A percentile compares a stretch with the other conserved stretches of the same genome.
These are phyloP conservation scores for Sphaerodactylus townsendi DNA, from an alignment of 2,113 vertebrate species.

Conservation along the genomic window DNA sequence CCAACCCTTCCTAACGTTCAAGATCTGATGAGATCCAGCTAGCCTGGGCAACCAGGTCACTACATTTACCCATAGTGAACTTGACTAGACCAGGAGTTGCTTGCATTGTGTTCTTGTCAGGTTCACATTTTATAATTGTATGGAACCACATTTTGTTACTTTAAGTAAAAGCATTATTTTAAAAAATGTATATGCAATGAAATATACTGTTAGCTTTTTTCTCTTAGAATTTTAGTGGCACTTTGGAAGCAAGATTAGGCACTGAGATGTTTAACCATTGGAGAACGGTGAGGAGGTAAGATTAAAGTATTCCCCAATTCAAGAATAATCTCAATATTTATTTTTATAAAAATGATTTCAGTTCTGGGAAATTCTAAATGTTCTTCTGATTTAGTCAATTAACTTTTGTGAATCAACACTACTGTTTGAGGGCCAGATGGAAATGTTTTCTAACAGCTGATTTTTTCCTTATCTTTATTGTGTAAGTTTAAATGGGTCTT, in stretches of 20 bases:
- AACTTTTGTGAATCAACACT: neutral
- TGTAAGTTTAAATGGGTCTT: neutral
- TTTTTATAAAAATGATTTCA: neutral
- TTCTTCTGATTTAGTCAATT: neutral
- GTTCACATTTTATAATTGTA: neutral
- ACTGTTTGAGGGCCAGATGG: neutral
- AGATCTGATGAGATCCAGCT: too few relatives aligned
- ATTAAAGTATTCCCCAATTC: neutral
- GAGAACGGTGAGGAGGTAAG: conserved; percentile 73
- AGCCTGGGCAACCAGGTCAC: too few relatives aligned
- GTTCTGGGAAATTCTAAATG: neutral
- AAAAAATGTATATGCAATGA: neutral
- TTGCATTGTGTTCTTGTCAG: neutral
- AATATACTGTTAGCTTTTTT: neutral
- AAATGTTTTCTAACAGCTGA: neutral
- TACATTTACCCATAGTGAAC: neutral
- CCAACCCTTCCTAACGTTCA: too few relatives aligned
- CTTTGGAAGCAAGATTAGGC: conserved; percentile 49
- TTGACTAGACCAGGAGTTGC: neutral
- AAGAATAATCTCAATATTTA: neutral
- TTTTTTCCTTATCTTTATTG: neutral
- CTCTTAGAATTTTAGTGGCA: conserved; percentile 61
- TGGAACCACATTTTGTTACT: neutral
- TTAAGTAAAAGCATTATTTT: neutral
- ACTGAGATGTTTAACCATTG: conserved; percentile 76